Percentiles rank a stretch among this genome's conserved stretches.
phyloP scores from a whole-genome alignment of 2,113 vertebrate genomes.

The Malurus melanocephalus region DNA sequence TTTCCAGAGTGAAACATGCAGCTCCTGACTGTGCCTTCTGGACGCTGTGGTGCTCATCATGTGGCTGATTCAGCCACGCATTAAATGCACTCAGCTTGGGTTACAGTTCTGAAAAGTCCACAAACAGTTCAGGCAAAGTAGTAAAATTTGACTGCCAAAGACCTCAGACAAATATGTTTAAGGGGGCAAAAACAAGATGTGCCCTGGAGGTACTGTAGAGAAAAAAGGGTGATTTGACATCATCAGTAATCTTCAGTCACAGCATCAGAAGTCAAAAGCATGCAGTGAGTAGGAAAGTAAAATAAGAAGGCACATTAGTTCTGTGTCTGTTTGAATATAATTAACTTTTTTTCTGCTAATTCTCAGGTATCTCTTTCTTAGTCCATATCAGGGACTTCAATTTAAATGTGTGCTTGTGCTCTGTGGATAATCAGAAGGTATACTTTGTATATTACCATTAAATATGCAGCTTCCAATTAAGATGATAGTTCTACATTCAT shows the following conservation, averaged over 20 bases:
- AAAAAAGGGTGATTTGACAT: background rate
- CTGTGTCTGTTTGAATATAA: background rate
- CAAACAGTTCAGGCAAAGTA: background rate
- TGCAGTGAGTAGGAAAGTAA: background rate
- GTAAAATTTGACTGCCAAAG: background rate
- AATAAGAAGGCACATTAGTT: background rate
- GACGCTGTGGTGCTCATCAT: background rate
- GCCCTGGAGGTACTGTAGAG: background rate
- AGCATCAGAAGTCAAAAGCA: background rate
- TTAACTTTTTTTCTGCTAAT: background rate
- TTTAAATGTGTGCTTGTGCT: background rate
- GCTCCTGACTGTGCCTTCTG: background rate
- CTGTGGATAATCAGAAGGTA: background rate
- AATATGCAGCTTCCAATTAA: background rate
- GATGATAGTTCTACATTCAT: background rate
- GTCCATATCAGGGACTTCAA: background rate
- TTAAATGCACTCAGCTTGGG: background rate
- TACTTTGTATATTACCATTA: background rate
- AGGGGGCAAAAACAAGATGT: background rate
- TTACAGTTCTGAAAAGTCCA: background rate
- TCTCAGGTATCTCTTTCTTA: background rate
- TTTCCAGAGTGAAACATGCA: background rate
- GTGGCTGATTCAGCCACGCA: background rate
- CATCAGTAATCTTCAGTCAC: background rate
- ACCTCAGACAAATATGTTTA: background rate